These are phyloP conservation scores for Ctenoplectra terminalis DNA, from an alignment of 1,140 invertebrate genomes.

Conservation along the genomic window DNA sequence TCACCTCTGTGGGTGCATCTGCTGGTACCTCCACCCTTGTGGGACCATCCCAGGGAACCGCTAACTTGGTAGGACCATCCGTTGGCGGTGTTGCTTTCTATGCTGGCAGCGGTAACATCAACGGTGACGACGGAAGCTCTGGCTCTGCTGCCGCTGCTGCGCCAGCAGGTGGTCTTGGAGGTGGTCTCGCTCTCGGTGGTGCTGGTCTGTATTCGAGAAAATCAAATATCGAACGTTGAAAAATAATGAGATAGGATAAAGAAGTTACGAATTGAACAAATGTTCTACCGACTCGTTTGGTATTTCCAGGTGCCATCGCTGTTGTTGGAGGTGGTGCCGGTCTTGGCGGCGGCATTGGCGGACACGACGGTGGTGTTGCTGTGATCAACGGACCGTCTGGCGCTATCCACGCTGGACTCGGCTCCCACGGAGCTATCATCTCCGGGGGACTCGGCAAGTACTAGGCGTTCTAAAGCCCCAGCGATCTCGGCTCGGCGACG, in stretches of 20 bases:
- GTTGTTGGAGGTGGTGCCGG: conserved; percentile 80
- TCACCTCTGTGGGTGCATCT: conserved; percentile 80
- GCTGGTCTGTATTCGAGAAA: conserved; percentile 36
- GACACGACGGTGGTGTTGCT: conserved; percentile 82
- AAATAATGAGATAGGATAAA: neutral
- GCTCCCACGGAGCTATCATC: conserved; percentile 83
- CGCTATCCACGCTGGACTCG: conserved; percentile 82
- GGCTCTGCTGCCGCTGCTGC: conserved; percentile 81
- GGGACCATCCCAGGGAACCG: conserved; percentile 79
- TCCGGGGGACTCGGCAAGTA: conserved; percentile 79
- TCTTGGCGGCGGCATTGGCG: conserved; percentile 80
- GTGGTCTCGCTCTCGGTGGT: conserved; percentile 43
- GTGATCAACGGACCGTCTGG: conserved; percentile 83
- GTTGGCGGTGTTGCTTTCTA: conserved; percentile 81
- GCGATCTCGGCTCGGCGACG: conserved; percentile 83
- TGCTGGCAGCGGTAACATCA: conserved; percentile 81
- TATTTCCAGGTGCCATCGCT: conserved; percentile 79
- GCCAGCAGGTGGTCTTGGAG: conserved; percentile 75
- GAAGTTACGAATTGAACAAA: neutral
- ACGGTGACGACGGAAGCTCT: conserved; percentile 82
- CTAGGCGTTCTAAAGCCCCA: conserved; percentile 81
- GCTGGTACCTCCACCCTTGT: conserved; percentile 81
- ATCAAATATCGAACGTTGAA: neutral
- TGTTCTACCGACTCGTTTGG: neutral
- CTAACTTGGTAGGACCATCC: conserved; percentile 82